Evolutionary conservation across 64 coral and sea anemone species (phyloP), one percentile per base, ranked within the genome.

Genomic region (Montipora sp.): DNA sequence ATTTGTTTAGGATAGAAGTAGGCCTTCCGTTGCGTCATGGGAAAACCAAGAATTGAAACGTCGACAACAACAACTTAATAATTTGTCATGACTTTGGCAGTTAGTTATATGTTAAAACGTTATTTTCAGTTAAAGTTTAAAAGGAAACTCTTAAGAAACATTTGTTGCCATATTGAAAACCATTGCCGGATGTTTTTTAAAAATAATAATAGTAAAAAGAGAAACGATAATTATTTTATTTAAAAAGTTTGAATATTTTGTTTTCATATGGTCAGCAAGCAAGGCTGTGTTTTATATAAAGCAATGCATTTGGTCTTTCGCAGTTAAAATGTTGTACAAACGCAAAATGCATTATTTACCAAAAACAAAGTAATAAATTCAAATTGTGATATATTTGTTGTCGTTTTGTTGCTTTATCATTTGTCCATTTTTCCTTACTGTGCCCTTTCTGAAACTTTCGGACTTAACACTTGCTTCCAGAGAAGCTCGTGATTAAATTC

Each of bases 161-260:
- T 71, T 50, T 51, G 82, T 24, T 71, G 43, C 59, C 0, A 3
- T 14, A 14, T 63, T 63, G 59, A 63, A 63, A 63, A 3, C 0
- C 59, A 15, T 14, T 63, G 3, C 10, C 14, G 59, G 14, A 14
- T 63, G 9, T 63, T 63, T 71, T n/a, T 50, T 1, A 23, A 63
- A 50, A 68, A 24, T 48, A 18, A 14, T 83, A 18, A 22, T 85
- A 43, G 50, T 49, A 50, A 85, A 43, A 47, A 71, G 44, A 18
- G 48, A 85, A 85, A 85, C 59, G 65, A 12, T 19, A 5, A 1
- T 50, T 72, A 85, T 85, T 85, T 85, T 85, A 85, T 85, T 85
- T 85, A 85, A 82, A 83, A 20, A 85, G 46, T 45, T 71, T 48
- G 21, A 85, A 85, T n/a, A 70, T 47, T 85, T 85, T 71, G 65